These are phyloP conservation scores for Saccostrea glomerata DNA, from an alignment of 1,140 invertebrate species.

Conservation along the genomic window DNA sequence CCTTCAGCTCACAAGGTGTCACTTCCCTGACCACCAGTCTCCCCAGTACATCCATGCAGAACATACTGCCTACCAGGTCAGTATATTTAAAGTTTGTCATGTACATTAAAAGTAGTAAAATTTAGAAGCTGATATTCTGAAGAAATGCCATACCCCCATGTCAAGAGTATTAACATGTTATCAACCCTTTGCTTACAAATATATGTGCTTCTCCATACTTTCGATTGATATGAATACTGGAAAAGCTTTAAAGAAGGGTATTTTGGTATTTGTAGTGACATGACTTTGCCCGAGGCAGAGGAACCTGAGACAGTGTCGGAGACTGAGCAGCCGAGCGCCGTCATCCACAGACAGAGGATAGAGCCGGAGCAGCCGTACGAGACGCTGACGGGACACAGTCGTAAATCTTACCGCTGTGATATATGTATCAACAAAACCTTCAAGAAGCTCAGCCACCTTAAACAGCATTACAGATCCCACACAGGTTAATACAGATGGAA, in stretches of 20 bases:
- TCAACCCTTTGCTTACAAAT: no score
- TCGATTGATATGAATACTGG: no score
- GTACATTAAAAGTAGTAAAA: no score
- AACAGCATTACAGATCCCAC: constrained; percentile 75
- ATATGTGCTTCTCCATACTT: no score
- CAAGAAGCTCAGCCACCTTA: constrained; percentile 76
- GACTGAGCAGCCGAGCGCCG: constrained; percentile 37
- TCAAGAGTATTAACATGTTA: no score
- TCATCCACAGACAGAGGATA: constrained; percentile 20
- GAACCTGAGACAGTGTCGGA: constrained; percentile 49
- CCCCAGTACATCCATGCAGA: constrained; percentile 71
- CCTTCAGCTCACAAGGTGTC: constrained; percentile 57
- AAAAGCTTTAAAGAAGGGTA: no score
- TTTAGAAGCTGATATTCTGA: no score
- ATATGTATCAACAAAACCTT: constrained; percentile 72
- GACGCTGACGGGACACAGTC: constrained; percentile 1
- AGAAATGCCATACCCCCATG: no score
- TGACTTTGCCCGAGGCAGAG: constrained; percentile 46
- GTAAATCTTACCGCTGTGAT: constrained; percentile 64
- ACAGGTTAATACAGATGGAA: constrained; percentile 64
- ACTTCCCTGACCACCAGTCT: constrained; percentile 57
- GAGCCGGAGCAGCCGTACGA: not conserved
- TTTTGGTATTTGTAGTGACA: constrained; percentile 33
- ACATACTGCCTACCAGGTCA: constrained; percentile 73
- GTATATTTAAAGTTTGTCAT: not conserved